Conservation (phyloP, 2,797 vertebrate genomes). For the Gila robusta region DNA sequence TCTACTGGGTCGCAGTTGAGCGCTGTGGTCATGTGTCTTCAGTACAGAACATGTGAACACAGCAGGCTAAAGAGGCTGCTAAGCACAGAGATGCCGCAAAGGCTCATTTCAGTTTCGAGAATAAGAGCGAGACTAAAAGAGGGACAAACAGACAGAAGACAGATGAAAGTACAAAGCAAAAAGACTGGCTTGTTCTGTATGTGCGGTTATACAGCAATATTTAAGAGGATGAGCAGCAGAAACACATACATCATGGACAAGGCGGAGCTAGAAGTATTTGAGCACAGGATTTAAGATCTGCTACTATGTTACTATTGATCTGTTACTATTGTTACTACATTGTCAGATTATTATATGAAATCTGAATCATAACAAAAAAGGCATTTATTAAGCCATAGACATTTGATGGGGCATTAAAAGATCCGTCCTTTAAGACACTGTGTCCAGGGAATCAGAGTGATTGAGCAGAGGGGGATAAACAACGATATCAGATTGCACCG, state of each 20-base stretch:
- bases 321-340: not conserved
- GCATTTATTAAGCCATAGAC: slow-evolving; percentile 67
- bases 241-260: not conserved
- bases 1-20: slow-evolving; percentile 2
- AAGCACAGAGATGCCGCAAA: not conserved
- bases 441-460: slow-evolving; percentile 60
- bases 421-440: slow-evolving; percentile 65
- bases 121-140: slow-evolving; percentile 28
- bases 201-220: not conserved
- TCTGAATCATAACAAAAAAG: slow-evolving; percentile 28
- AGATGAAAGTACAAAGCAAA: slow-evolving; percentile 47
- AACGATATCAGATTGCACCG: not conserved
- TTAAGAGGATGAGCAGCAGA: not conserved
- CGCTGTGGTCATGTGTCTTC: slow-evolving; percentile 26
- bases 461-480: not conserved
- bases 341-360: not conserved
- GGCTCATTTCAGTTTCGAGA: not conserved
- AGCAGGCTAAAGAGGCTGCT: slow-evolving; percentile 19
- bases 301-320: not conserved
- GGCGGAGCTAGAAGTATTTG: not conserved
- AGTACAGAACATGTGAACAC: slow-evolving; percentile 32
- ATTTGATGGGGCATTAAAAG: slow-evolving; percentile 65
- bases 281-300: not conserved
- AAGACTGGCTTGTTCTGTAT: not conserved
- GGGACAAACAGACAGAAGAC: slow-evolving; percentile 55